Percentiles rank a stretch among this genome's conserved stretches.
Evolutionary conservation across 1,140 invertebrate genomes (phyloP).

Genomic region (Drosophila sp.): DNA sequence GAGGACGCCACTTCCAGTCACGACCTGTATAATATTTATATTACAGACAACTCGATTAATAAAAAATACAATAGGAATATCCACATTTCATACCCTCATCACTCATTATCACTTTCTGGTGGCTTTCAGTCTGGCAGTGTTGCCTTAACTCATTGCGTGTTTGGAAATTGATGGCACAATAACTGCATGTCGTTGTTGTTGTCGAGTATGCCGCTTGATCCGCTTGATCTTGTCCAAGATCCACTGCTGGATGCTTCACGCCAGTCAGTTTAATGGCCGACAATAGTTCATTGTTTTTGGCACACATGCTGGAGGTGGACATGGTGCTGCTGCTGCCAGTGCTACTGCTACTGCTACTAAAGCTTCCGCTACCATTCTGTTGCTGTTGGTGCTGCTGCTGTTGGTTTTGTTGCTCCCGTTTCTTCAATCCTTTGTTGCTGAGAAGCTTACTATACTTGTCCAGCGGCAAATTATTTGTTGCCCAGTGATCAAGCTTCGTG

Average conservation of each 20-base stretch:
- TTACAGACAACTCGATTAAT: not conserved
- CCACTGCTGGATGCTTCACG: slow-evolving; percentile 48
- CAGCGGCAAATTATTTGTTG: slow-evolving; percentile 80
- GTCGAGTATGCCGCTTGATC: slow-evolving; percentile 59
- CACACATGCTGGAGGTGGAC: slow-evolving; percentile 59
- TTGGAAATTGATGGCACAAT: slow-evolving; percentile 88
- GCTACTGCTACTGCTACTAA: slow-evolving; percentile 68
- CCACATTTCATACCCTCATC: slow-evolving; percentile 86
- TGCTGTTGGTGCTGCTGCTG: slow-evolving; percentile 62
- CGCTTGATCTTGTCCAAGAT: slow-evolving; percentile 26
- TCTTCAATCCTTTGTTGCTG: slow-evolving; percentile 80
- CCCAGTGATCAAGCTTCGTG: slow-evolving; percentile 85
- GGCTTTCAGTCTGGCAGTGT: slow-evolving; percentile 88
- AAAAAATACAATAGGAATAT: not conserved
- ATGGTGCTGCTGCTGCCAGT: slow-evolving; percentile 73
- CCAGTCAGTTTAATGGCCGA: slow-evolving; percentile 73
- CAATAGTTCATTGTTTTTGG: slow-evolving; percentile 75
- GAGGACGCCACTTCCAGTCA: slow-evolving; percentile 89
- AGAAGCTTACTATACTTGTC: slow-evolving; percentile 83
- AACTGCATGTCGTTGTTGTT: slow-evolving; percentile 84
- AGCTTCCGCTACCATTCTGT: slow-evolving; percentile 64
- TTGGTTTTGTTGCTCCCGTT: slow-evolving; percentile 73
- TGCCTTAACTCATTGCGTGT: slow-evolving; percentile 87
- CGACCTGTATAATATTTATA: slow-evolving; percentile 84
- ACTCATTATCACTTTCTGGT: slow-evolving; percentile 89